phyloP scores from a whole-genome alignment of 1,140 invertebrate genomes.

The Halictus rubicundus region DNA sequence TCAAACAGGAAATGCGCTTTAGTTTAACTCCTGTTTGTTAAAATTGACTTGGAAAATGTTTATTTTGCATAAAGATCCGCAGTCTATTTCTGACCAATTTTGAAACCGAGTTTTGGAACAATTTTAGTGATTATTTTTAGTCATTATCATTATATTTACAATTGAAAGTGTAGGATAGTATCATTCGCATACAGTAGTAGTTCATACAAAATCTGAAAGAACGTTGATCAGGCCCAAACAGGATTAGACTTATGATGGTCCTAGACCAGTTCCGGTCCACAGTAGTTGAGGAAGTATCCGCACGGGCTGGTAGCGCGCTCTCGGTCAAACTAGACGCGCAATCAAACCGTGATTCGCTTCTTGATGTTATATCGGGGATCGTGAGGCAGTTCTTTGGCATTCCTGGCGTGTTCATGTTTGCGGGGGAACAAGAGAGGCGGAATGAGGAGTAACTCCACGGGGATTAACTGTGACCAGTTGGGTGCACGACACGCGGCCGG shows the following conservation, averaged over 20 bases:
- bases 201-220: no score
- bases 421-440: constrained; percentile 57
- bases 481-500: constrained; percentile 67
- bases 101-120: no score
- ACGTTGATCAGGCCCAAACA: no score
- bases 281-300: not conserved
- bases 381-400: constrained; percentile 31
- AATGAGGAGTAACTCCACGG: constrained; percentile 18
- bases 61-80: no score
- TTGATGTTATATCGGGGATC: constrained; percentile 13
- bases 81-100: no score
- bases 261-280: not conserved
- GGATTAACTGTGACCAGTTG: constrained; percentile 68
- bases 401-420: constrained; percentile 53
- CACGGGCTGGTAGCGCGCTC: not conserved
- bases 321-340: not conserved
- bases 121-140: no score
- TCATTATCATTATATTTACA: no score
- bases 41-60: no score
- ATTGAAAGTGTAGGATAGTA: no score
- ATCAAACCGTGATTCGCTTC: constrained; percentile 35
- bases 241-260: not conserved
- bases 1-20: no score
- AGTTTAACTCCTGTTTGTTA: no score
- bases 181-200: no score